Conservation (phyloP, 1,140 invertebrate genomes). For the Calosoma granatense region DNA sequence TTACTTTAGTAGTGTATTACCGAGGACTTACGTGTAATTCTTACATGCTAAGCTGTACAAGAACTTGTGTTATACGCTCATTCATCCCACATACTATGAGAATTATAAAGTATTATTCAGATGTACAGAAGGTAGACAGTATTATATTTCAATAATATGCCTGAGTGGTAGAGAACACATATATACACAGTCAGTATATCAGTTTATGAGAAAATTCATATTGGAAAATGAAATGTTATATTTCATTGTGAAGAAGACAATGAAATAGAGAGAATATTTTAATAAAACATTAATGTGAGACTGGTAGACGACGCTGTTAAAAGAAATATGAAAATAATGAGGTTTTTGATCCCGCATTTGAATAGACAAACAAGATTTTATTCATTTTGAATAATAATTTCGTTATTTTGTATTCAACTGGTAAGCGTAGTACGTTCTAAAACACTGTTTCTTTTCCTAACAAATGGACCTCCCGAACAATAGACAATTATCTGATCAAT, state of each 20-base stretch:
- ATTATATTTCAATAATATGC: no score
- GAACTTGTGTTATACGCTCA: no score
- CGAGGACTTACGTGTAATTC: no score
- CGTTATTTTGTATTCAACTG: not conserved
- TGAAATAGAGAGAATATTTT: not conserved
- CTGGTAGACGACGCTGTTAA: not conserved
- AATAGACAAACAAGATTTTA: not conserved
- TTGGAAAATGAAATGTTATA: no score
- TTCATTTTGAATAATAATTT: conserved; percentile 5
- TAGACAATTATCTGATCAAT: not conserved
- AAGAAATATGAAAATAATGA: not conserved
- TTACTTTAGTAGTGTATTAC: no score
- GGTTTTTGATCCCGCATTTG: conserved; percentile 3
- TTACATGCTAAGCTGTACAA: no score
- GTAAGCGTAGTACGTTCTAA: not conserved
- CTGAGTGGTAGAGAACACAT: no score
- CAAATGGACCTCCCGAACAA: not conserved
- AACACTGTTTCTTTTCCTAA: not conserved
- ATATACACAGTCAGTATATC: no score
- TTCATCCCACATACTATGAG: no score
- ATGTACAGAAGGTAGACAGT: no score
- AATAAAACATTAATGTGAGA: not conserved
- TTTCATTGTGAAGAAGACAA: not conserved
- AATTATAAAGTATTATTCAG: no score
- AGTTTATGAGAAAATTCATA: no score